Evolutionary conservation across 2,888 invertebrate species (phyloP).

Genomic region (Ephialtes manifestator): DNA sequence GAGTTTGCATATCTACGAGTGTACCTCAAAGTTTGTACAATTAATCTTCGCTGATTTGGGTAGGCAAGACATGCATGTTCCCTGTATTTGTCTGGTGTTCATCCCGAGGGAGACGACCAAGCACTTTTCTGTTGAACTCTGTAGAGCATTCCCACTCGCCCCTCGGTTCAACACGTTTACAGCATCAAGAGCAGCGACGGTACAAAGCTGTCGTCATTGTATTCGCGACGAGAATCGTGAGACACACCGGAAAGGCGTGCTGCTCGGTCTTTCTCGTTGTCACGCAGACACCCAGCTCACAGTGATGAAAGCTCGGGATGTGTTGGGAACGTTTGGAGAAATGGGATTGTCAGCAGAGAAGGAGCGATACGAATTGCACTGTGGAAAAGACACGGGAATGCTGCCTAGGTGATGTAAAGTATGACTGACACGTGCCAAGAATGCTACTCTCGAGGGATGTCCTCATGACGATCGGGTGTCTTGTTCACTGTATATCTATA

Average conservation of each 20-base stretch:
- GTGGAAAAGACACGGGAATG: constrained; percentile 26
- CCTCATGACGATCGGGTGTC: neutral
- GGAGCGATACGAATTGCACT: constrained; percentile 53
- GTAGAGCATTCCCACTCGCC: neutral
- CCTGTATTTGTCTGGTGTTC: neutral
- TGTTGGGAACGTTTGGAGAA: constrained; percentile 19
- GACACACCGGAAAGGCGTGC: constrained; percentile 22
- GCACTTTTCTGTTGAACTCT: constrained; percentile 5
- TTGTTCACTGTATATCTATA: neutral
- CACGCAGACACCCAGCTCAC: constrained; percentile 14
- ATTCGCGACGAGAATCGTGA: constrained; percentile 1
- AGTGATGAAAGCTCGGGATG: neutral
- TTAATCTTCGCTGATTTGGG: neutral
- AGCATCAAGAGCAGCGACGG: neutral
- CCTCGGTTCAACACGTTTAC: neutral
- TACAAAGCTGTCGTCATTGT: constrained; percentile 7
- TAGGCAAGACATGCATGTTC: neutral
- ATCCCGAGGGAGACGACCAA: neutral
- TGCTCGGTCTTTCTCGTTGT: constrained; percentile 5
- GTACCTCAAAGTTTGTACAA: neutral
- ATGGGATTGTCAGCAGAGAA: constrained; percentile 46
- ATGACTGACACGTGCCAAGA: constrained; percentile 45
- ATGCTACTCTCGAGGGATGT: constrained; percentile 31
- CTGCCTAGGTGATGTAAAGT: constrained; percentile 46
- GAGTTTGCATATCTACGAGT: neutral